These are phyloP conservation scores for Brachionus rotundiformis DNA, from an alignment of 1,140 invertebrate species.

Conservation along the genomic window DNA sequence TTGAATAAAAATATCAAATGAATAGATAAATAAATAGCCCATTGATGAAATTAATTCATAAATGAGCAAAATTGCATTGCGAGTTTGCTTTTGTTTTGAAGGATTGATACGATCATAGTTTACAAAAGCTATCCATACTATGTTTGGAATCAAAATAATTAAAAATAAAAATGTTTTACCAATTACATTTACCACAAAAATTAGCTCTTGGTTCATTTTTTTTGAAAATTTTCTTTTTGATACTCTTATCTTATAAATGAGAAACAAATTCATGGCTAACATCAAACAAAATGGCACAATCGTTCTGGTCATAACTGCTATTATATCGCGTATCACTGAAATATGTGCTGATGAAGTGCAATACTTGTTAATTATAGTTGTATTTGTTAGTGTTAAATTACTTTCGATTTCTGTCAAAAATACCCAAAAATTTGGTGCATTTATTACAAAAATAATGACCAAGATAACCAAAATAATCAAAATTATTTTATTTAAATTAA, in stretches of 20 bases:
- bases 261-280: neutral
- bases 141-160: constrained; percentile 11
- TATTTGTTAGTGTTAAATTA: neutral
- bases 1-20: neutral
- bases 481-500: neutral
- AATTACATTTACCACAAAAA: neutral
- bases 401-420: constrained; percentile 1
- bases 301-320: neutral
- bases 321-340: neutral
- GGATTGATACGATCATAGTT: neutral
- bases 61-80: neutral
- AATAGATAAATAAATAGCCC: neutral
- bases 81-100: neutral
- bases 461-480: neutral
- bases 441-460: neutral
- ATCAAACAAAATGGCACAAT: neutral
- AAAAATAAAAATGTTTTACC: neutral
- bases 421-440: neutral
- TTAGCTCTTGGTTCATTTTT: neutral
- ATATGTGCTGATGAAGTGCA: neutral
- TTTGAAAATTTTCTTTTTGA: neutral
- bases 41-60: neutral
- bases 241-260: neutral
- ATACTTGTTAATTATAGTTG: neutral
- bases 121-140: neutral